Conservation (phyloP, 2,113 vertebrate species). For the Corapipo altera region DNA sequence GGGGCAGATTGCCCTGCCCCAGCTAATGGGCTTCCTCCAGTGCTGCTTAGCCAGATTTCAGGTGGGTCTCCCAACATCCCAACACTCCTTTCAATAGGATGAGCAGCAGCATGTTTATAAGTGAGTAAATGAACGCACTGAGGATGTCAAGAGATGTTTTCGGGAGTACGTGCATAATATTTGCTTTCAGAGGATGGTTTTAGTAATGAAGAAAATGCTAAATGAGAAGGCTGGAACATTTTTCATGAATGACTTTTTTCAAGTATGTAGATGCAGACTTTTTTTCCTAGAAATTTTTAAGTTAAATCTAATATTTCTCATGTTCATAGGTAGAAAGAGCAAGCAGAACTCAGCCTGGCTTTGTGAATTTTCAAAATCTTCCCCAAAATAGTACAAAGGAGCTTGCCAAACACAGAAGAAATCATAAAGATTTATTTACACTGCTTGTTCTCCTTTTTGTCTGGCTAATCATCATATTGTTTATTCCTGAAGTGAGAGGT, state of each 20-base stretch:
- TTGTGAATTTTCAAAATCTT: neutral
- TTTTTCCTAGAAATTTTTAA: neutral
- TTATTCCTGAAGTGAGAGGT: neutral
- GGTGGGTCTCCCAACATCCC: neutral
- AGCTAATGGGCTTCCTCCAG: neutral
- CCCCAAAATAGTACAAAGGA: neutral
- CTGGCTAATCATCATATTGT: neutral
- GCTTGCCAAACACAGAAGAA: neutral
- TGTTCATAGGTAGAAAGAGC: neutral
- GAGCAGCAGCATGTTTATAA: neutral
- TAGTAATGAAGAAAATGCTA: neutral
- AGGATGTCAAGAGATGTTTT: neutral
- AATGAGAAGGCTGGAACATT: neutral
- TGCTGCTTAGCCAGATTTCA: neutral
- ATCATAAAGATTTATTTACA: neutral
- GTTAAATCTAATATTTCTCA: neutral
- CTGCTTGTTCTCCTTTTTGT: neutral
- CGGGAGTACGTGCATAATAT: neutral
- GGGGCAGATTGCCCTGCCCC: neutral
- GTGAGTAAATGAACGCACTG: neutral
- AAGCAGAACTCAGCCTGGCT: neutral
- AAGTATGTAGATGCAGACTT: neutral
- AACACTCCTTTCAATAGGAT: neutral
- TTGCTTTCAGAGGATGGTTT: neutral
- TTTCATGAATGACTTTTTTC: neutral